These are phyloP conservation scores for Hypothenemus hampei DNA, from an alignment of 1,140 invertebrate genomes.

Conservation along the genomic window DNA sequence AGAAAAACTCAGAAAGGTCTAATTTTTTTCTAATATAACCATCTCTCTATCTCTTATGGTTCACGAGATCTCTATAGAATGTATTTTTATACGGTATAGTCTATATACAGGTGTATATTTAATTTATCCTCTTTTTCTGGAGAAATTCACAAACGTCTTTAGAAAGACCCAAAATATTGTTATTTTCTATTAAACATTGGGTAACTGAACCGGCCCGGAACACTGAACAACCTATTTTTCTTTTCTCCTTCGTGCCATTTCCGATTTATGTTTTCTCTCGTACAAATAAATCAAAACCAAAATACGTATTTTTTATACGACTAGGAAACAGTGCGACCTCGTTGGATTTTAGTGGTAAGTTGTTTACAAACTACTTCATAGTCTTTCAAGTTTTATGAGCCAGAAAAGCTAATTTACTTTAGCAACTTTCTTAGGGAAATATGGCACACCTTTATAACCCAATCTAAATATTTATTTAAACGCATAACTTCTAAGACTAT, in stretches of 20 bases:
- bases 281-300: constrained; percentile 21
- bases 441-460: constrained; percentile 29
- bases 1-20: no score
- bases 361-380: constrained; percentile 23
- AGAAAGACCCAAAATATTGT: background rate
- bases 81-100: no score
- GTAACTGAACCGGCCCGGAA: constrained; percentile 7
- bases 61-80: no score
- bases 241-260: constrained; percentile 11
- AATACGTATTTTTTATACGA: constrained; percentile 20
- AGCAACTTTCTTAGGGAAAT: constrained; percentile 30
- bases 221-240: constrained; percentile 16
- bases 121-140: no score
- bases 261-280: constrained; percentile 14
- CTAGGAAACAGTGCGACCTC: constrained; percentile 4
- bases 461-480: no score
- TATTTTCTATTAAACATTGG: constrained; percentile 9
- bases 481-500: no score
- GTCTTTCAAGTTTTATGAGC: constrained; percentile 34
- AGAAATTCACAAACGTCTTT: background rate
- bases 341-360: constrained; percentile 10
- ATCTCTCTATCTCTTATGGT: no score
- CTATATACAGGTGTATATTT: no score
- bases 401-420: constrained; percentile 36
- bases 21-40: no score